Evolutionary conservation across 2,113 vertebrate genomes (phyloP).

Genomic region (Chinchilla lanigera): DNA sequence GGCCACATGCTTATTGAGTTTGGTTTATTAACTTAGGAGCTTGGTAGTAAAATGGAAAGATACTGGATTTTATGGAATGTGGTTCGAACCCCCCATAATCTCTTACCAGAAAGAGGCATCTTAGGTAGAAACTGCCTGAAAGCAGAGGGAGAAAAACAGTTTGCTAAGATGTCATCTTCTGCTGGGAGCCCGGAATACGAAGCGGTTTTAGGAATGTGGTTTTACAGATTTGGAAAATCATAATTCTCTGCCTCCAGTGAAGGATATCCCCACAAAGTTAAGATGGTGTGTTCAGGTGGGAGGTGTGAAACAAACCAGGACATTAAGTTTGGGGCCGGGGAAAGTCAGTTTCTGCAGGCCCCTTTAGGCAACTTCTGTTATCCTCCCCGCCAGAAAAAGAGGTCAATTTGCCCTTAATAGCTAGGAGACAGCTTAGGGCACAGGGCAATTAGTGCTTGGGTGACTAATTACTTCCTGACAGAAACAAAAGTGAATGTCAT

Average conservation of each 20-base stretch:
- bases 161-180: neutral
- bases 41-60: neutral
- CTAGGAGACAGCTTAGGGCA: neutral
- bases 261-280: neutral
- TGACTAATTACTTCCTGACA: slow-evolving; percentile 25
- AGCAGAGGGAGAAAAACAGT: neutral
- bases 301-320: neutral
- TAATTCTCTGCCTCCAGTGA: neutral
- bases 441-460: neutral
- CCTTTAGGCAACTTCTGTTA: neutral
- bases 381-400: neutral
- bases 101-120: neutral
- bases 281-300: neutral
- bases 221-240: slow-evolving; percentile 25
- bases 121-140: neutral
- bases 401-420: neutral
- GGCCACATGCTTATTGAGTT: neutral
- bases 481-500: neutral
- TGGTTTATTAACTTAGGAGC: neutral
- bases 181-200: neutral
- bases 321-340: neutral
- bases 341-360: neutral
- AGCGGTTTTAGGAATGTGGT: neutral
- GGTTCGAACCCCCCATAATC: neutral
- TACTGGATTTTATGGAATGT: neutral